Evolutionary conservation across 2,113 vertebrate genomes (phyloP).

Genomic region (Rousettus leschenaultii): DNA sequence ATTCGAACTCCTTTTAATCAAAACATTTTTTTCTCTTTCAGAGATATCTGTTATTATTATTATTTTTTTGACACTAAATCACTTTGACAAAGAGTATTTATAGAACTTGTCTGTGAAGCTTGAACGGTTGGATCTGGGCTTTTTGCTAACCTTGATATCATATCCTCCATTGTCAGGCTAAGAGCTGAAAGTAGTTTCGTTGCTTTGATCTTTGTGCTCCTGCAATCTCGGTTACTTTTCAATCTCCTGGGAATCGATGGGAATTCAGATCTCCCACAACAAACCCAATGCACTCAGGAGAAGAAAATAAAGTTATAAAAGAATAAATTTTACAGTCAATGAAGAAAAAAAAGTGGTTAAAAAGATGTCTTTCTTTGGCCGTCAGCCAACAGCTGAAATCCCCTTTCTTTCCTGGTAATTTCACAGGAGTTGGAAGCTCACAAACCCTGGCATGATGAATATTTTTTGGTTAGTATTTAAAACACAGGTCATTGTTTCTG

Average conservation of each 20-base stretch:
- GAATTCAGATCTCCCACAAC: neutral
- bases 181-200: conserved; percentile 1
- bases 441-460: neutral
- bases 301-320: conserved; percentile 21
- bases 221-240: conserved; percentile 12
- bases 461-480: conserved; percentile 36
- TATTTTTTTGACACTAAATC: conserved; percentile 16
- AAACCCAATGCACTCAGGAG: neutral
- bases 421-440: neutral
- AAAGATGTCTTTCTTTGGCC: neutral
- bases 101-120: neutral
- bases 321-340: conserved; percentile 12
- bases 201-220: neutral
- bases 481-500: neutral
- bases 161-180: neutral
- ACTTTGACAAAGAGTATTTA: conserved; percentile 6
- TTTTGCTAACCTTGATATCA: neutral
- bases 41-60: neutral
- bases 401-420: neutral
- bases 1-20: conserved; percentile 4
- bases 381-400: neutral
- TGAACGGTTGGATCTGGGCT: neutral
- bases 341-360: neutral
- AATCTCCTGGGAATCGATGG: neutral
- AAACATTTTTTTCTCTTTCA: neutral